phyloP scores from a whole-genome alignment of 1,140 invertebrate species.

The Tachypleus tridentatus region DNA sequence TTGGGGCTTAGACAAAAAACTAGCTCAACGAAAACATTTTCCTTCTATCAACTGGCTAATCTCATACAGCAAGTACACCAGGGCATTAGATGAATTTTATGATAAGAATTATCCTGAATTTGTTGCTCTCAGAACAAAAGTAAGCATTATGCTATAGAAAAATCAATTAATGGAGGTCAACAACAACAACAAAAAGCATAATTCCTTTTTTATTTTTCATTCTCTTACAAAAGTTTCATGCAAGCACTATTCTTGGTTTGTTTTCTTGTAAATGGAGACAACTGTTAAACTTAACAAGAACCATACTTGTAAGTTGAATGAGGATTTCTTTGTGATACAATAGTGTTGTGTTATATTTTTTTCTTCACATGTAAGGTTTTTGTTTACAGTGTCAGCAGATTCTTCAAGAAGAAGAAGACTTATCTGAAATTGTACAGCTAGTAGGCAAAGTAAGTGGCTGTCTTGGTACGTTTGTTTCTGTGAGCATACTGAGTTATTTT shows the following conservation, averaged over 20 bases:
- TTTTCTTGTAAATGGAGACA: no score
- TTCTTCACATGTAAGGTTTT: background rate
- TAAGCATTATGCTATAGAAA: conserved; percentile 3
- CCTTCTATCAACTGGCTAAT: conserved; percentile 99
- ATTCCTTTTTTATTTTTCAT: background rate
- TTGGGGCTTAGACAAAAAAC: conserved; percentile 98
- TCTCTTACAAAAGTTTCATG: background rate
- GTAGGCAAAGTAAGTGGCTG: conserved; percentile 68
- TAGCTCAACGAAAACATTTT: conserved; percentile 99
- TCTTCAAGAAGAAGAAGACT: conserved; percentile 97
- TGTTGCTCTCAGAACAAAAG: conserved; percentile 58
- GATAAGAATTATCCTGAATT: conserved; percentile 99
- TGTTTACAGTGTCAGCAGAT: conserved; percentile 68
- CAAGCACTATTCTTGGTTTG: no score
- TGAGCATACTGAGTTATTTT: no score
- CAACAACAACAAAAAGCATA: background rate
- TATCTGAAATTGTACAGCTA: conserved; percentile 98
- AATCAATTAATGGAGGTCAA: no score
- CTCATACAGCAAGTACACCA: conserved; percentile 97
- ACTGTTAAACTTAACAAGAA: no score
- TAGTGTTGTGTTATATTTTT: no score
- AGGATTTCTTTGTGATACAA: no score
- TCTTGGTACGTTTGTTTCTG: no score
- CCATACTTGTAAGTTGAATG: no score
- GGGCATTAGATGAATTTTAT: conserved; percentile 97